Evolutionary conservation across 2,797 vertebrate species (phyloP), one percentile per base, ranked within the genome.

Genomic region (Anisognathus igniventris): DNA sequence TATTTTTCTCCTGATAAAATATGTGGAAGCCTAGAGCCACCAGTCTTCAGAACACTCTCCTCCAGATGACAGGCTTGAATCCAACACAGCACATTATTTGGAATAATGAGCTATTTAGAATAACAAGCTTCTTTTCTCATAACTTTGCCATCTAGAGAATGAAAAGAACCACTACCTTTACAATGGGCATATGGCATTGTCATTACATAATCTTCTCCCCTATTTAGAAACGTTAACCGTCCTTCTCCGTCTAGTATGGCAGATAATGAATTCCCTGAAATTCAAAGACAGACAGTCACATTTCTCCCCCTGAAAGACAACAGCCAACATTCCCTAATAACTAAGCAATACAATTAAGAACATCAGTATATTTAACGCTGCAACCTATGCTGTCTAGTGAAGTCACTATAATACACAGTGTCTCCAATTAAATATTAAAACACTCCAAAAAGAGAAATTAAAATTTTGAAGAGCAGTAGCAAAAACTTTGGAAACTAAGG

Each of bases 131-230:
- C 20, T 82, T 42, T 53, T 86, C 40, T 72, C 40, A 8, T 61
- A 64, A 86, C 22, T 80, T 88, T 72, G 24, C n/a, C 19, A 75
- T 13, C 5, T 37, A 54, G 28, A 85, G 66, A 90, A 89, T 28
- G 23, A 58, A 72, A 68, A 45, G 3, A 0, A 0, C 19, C 14
- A 4, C 8, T 97, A 99, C 99, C 99, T 99, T 99, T 99, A 97
- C 99, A 99, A 96, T 99, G 99, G 95, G 99, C 99, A 58, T 99
- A 99, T 67, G 99, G 99, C 99, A 99, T 99, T 91, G 99, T 99
- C 99, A 99, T 99, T 62, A 99, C 97, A 30, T 99, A 99, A 96
- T 99, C 99, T 97, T 99, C 99, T 66, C 99, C 99, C 90, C 99
- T 97, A 71, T 99, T 99, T 25, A 99, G 98, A 88, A 99, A 99